Conservation (phyloP, 2,113 vertebrate genomes). For the Vulpes vulpes region DNA sequence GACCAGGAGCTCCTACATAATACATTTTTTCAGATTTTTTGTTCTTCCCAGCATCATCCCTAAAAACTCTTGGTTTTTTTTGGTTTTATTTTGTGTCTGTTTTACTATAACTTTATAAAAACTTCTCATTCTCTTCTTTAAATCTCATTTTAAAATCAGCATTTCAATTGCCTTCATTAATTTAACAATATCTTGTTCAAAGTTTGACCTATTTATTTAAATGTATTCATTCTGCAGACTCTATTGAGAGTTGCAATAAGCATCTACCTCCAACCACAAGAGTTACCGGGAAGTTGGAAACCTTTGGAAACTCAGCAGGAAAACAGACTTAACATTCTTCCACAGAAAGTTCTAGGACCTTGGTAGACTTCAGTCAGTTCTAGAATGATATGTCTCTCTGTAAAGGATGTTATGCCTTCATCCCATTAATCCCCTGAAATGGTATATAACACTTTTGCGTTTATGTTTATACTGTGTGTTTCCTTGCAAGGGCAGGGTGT, state of each 20-base stretch:
- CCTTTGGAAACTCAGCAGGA: constrained; percentile 16
- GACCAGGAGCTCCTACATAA: not conserved
- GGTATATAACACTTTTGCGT: not conserved
- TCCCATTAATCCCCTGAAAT: not conserved
- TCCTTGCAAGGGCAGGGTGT: not conserved
- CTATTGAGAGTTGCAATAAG: not conserved
- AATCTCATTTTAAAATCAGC: constrained; percentile 42
- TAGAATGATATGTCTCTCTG: not conserved
- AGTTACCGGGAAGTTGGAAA: constrained; percentile 11
- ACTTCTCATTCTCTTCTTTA: constrained; percentile 28
- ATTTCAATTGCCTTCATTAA: constrained; percentile 7
- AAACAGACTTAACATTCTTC: constrained; percentile 36
- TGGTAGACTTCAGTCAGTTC: not conserved
- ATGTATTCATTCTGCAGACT: not conserved
- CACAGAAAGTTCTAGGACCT: constrained; percentile 1
- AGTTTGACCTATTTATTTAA: not conserved
- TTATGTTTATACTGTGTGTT: not conserved
- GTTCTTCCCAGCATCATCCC: not conserved
- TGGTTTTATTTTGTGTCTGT: too few relatives aligned
- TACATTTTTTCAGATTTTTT: constrained; percentile 3
- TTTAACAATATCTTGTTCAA: not conserved
- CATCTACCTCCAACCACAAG: not conserved
- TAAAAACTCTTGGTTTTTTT: not conserved
- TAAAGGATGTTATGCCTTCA: not conserved
- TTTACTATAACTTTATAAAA: not conserved